A percentile compares a stretch with the other conserved stretches of the same genome.
phyloP scores from a whole-genome alignment of 1,140 invertebrate genomes.

The Contarinia nasturtii region DNA sequence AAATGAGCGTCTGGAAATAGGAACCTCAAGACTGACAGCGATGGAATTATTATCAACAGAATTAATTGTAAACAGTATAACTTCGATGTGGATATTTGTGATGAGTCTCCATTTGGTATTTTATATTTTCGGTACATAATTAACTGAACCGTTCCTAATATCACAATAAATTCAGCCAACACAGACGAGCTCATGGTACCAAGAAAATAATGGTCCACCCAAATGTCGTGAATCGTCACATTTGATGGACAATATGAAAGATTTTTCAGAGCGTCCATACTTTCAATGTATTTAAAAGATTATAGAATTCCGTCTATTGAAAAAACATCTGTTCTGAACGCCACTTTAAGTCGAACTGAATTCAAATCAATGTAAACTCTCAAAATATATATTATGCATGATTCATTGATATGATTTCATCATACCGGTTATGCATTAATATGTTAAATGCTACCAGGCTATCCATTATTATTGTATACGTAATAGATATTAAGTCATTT shows the following conservation, averaged over 20 bases:
- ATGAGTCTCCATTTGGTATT: conserved; percentile 42
- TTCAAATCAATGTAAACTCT: no score
- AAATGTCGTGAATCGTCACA: conserved; percentile 54
- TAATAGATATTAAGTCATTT: no score
- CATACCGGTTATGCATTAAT: no score
- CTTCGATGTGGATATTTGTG: conserved; percentile 32
- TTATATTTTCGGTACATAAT: conserved; percentile 73
- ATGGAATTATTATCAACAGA: conserved; percentile 46
- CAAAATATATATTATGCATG: no score
- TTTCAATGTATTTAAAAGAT: not conserved
- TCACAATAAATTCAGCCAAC: conserved; percentile 50
- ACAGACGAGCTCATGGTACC: conserved; percentile 55
- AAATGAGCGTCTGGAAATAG: conserved; percentile 45
- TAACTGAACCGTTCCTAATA: conserved; percentile 67
- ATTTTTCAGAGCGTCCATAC: conserved; percentile 16
- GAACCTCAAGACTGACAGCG: conserved; percentile 45
- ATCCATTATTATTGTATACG: no score
- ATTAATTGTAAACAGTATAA: conserved; percentile 57
- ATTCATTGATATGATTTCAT: no score
- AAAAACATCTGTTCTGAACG: no score
- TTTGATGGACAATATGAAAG: conserved; percentile 58
- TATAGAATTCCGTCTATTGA: no score
- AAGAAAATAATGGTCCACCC: conserved; percentile 83
- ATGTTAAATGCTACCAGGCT: no score
- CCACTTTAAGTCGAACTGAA: no score